These are phyloP conservation scores for Rhodophaea formosa DNA, from an alignment of 2,888 invertebrate genomes.

Conservation along the genomic window DNA sequence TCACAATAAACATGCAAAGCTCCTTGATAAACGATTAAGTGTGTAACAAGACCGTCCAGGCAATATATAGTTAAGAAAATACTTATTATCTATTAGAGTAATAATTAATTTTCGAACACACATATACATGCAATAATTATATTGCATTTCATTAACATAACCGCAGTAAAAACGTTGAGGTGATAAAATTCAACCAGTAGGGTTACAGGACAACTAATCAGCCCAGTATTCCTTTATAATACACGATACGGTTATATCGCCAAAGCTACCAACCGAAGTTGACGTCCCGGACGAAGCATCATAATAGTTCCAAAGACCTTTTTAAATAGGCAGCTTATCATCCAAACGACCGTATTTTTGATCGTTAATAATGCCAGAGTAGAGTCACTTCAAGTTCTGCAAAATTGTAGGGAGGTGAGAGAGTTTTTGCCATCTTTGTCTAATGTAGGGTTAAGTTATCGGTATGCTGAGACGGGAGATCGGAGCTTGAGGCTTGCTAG, in stretches of 20 bases:
- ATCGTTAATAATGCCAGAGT: constrained; percentile 65
- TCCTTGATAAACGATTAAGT: not conserved
- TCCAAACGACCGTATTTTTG: constrained; percentile 63
- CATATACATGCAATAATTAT: not conserved
- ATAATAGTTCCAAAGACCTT: constrained; percentile 33
- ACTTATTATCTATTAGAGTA: not conserved
- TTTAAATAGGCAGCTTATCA: constrained; percentile 52
- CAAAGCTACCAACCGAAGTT: constrained; percentile 41
- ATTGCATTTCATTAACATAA: constrained; percentile 7
- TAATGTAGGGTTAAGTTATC: constrained; percentile 39
- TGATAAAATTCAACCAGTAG: constrained; percentile 47
- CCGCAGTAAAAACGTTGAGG: constrained; percentile 21
- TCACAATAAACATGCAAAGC: not conserved
- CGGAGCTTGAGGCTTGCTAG: constrained; percentile 68
- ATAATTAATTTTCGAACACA: constrained; percentile 5
- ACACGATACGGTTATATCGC: constrained; percentile 49
- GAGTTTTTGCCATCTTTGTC: constrained; percentile 50
- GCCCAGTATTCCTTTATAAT: constrained; percentile 51
- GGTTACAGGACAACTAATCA: constrained; percentile 54
- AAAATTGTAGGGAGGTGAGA: constrained; percentile 47
- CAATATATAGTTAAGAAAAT: not conserved
- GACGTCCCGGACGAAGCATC: constrained; percentile 31
- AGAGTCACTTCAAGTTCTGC: constrained; percentile 72
- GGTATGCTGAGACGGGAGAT: constrained; percentile 52
- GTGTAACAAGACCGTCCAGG: not conserved